Evolutionary conservation across 1,140 invertebrate species (phyloP).

Genomic region (Microvelia longipes): DNA sequence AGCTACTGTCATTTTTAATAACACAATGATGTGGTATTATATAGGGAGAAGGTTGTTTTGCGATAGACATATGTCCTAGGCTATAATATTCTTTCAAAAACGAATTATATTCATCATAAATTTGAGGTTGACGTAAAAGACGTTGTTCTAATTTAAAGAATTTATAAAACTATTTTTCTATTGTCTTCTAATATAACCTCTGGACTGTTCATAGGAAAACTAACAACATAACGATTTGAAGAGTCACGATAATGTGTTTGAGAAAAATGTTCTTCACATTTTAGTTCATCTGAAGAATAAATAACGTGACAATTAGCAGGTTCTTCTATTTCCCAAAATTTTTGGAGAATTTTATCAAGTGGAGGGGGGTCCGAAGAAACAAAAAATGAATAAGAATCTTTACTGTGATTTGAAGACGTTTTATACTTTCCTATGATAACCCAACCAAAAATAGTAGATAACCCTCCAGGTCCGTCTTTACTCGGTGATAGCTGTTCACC

Average conservation of each 20-base stretch:
- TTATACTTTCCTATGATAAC: not conserved
- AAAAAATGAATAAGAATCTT: not conserved
- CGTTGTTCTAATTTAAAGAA: not conserved
- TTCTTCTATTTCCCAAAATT: not conserved
- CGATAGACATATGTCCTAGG: not conserved
- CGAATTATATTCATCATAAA: not conserved
- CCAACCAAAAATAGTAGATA: not conserved
- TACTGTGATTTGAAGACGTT: not conserved
- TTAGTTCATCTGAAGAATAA: not conserved
- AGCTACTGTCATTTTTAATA: not conserved
- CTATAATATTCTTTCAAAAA: not conserved
- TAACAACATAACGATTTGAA: not conserved
- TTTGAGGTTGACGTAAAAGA: not conserved
- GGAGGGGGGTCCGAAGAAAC: not conserved
- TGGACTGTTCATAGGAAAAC: not conserved
- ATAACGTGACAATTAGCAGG: not conserved
- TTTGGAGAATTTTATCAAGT: not conserved
- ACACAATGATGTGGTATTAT: not conserved
- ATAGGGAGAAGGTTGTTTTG: not conserved
- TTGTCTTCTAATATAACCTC: not conserved
- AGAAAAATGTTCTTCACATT: not conserved
- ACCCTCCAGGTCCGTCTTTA: not conserved
- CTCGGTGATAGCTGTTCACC: not conserved
- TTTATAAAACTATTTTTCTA: not conserved
- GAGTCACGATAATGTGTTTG: not conserved